phyloP scores from a whole-genome alignment of 1,140 invertebrate genomes.

The Cyrtorhinus lividipennis region DNA sequence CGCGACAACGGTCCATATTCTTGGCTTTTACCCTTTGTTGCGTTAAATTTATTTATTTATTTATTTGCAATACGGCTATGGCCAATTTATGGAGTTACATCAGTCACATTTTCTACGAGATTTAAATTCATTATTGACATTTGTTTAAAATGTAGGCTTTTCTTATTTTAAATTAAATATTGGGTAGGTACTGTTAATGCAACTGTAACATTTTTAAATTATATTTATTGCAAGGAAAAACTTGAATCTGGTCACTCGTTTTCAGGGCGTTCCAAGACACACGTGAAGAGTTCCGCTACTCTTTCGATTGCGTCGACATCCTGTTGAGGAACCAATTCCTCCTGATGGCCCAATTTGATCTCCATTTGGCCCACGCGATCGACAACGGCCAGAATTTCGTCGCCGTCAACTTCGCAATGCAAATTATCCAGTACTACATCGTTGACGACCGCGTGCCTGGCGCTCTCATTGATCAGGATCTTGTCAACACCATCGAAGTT shows the following conservation, averaged over 20 bases:
- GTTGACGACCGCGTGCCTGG: constrained; percentile 70
- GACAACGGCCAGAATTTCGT: constrained; percentile 73
- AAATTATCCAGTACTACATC: constrained; percentile 73
- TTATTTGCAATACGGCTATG: no score
- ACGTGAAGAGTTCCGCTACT: constrained; percentile 75
- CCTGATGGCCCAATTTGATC: constrained; percentile 62
- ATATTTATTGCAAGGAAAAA: no score
- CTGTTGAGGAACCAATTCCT: constrained; percentile 59
- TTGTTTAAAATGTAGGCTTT: no score
- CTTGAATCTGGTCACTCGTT: background rate
- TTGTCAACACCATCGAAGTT: constrained; percentile 71
- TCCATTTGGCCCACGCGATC: constrained; percentile 69
- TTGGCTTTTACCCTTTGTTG: no score
- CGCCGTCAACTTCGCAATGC: constrained; percentile 78
- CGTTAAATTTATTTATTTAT: no score
- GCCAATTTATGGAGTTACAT: no score
- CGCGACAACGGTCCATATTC: no score
- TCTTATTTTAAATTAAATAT: no score
- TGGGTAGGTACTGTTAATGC: no score
- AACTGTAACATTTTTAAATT: background rate
- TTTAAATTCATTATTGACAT: no score
- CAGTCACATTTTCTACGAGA: no score
- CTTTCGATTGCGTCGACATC: constrained; percentile 79
- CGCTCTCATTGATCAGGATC: constrained; percentile 64
- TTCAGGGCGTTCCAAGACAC: constrained; percentile 52